Conservation (phyloP, 2,888 invertebrate genomes). For the Colostygia pectinataria region DNA sequence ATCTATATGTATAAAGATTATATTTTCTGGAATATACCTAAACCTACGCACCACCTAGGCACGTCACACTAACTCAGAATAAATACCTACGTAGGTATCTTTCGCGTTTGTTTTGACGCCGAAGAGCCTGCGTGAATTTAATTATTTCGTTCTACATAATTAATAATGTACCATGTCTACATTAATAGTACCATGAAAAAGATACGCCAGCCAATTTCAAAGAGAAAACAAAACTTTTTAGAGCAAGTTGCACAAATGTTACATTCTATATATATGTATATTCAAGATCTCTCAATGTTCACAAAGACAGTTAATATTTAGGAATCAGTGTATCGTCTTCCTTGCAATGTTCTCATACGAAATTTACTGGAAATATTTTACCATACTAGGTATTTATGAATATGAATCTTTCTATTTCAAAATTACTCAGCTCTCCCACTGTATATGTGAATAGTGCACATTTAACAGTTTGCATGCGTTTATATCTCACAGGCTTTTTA, state of each 20-base stretch:
- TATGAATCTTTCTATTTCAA: constrained; percentile 40
- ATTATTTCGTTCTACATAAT: too few species aligned
- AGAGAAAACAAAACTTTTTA: constrained; percentile 4
- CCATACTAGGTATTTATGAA: not conserved
- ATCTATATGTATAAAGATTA: too few species aligned
- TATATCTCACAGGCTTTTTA: constrained; percentile 68
- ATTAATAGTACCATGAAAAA: too few species aligned
- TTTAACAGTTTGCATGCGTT: constrained; percentile 74
- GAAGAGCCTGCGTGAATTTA: too few species aligned
- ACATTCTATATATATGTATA: too few species aligned
- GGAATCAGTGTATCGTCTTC: constrained; percentile 56
- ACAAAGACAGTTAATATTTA: too few species aligned
- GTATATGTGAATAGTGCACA: constrained; percentile 70
- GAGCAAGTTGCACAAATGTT: constrained; percentile 51
- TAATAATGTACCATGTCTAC: too few species aligned
- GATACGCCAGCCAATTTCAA: constrained; percentile 13
- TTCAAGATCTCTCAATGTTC: constrained; percentile 44
- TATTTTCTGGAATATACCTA: too few species aligned
- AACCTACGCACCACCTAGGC: too few species aligned
- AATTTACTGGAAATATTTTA: constrained; percentile 9
- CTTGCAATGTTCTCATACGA: constrained; percentile 51
- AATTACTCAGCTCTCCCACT: constrained; percentile 60
- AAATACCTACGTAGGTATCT: too few species aligned
- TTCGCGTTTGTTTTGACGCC: too few species aligned
- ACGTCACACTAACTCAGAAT: too few species aligned